Conservation (phyloP, 2,888 invertebrate genomes). For the Chloromyia formosa region DNA sequence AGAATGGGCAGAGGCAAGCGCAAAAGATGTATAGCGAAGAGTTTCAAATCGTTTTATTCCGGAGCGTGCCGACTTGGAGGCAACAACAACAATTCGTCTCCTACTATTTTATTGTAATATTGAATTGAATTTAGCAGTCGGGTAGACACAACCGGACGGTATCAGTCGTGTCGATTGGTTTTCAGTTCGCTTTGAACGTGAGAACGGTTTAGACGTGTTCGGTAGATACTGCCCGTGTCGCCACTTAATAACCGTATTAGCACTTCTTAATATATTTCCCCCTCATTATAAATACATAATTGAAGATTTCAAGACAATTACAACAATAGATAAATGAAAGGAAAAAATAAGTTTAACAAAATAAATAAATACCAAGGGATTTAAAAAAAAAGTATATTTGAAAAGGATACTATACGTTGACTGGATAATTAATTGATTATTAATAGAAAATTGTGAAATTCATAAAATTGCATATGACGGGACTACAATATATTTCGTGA, state of each 20-base stretch:
- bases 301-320: constrained; percentile 30
- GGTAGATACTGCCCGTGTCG: constrained; percentile 25
- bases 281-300: neutral
- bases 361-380: constrained; percentile 8
- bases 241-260: constrained; percentile 16
- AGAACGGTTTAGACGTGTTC: constrained; percentile 62
- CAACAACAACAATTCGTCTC: constrained; percentile 33
- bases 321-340: constrained; percentile 6
- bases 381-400: neutral
- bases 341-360: constrained; percentile 15
- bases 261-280: neutral
- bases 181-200: constrained; percentile 63
- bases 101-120: constrained; percentile 40
- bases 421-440: neutral
- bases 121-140: constrained; percentile 52
- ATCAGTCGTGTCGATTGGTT: constrained; percentile 53
- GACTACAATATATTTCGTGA: neutral
- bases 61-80: constrained; percentile 9
- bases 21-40: constrained; percentile 5
- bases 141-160: constrained; percentile 56
- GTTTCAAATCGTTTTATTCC: neutral
- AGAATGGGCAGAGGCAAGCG: constrained; percentile 14
- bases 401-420: neutral
- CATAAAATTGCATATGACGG: neutral
- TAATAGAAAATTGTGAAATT: constrained; percentile 2